These are phyloP conservation scores for Microplitis deprimator DNA, from an alignment of 2,888 invertebrate species.

Conservation along the genomic window DNA sequence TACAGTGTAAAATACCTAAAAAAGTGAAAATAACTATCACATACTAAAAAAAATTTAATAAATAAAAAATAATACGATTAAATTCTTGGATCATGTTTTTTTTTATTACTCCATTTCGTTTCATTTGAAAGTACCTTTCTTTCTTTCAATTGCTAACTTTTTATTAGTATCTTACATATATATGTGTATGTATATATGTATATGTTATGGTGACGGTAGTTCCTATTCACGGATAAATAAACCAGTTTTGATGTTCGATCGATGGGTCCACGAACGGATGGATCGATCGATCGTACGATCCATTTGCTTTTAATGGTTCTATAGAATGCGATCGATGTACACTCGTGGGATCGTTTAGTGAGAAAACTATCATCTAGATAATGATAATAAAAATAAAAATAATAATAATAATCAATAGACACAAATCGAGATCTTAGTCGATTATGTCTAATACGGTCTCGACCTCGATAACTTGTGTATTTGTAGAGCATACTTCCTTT, in stretches of 20 bases:
- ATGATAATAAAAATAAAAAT: neutral
- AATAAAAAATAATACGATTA: neutral
- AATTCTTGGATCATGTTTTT: neutral
- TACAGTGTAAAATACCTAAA: too few relatives aligned
- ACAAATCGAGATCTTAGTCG: constrained; percentile 3
- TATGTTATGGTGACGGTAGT: neutral
- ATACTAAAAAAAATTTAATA: neutral
- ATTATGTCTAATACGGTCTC: constrained; percentile 25
- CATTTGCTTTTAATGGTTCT: constrained; percentile 26
- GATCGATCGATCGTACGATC: constrained; percentile 24
- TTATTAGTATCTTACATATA: neutral
- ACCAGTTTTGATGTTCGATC: constrained; percentile 24
- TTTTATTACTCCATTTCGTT: neutral
- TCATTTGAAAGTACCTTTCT: constrained; percentile 17
- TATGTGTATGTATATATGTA: neutral
- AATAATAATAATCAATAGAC: constrained; percentile 8
- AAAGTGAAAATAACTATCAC: neutral
- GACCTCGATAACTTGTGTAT: constrained; percentile 31
- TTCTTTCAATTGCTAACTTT: neutral
- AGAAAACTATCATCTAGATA: constrained; percentile 4
- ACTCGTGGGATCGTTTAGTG: constrained; percentile 34
- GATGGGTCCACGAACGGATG: neutral
- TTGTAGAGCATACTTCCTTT: neutral
- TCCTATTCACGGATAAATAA: constrained; percentile 24
- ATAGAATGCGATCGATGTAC: constrained; percentile 23